A percentile compares a stretch with the other conserved stretches of the same genome.
Evolutionary conservation across 2,888 invertebrate species (phyloP).

Genomic region (Eilema sororculum): DNA sequence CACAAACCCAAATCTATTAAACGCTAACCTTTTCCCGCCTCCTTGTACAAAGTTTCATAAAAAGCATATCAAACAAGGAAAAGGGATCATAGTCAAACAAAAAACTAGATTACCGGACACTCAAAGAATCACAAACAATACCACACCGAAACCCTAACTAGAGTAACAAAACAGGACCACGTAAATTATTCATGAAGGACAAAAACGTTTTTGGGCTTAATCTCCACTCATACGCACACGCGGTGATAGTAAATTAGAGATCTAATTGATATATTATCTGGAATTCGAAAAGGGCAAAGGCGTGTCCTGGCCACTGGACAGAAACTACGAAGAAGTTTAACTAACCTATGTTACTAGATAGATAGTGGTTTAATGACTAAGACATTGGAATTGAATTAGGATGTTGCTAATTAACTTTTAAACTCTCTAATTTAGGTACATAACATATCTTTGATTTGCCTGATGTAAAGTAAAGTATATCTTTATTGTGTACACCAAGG

Average conservation of each 20-base stretch:
- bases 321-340: slow-evolving; percentile 19
- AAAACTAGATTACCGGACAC: slow-evolving; percentile 25
- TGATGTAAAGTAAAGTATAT: too few species aligned
- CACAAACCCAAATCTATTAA: neutral
- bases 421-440: too few species aligned
- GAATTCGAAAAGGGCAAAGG: slow-evolving; percentile 36
- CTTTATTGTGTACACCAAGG: too few species aligned
- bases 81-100: slow-evolving; percentile 23
- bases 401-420: too few species aligned
- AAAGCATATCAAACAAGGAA: slow-evolving; percentile 15
- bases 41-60: slow-evolving; percentile 2
- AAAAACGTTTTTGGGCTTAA: slow-evolving; percentile 40
- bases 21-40: slow-evolving; percentile 5
- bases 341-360: too few species aligned
- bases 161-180: slow-evolving; percentile 31
- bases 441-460: too few species aligned
- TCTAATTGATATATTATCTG: slow-evolving; percentile 57
- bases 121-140: slow-evolving; percentile 39
- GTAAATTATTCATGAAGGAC: slow-evolving; percentile 47
- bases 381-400: too few species aligned
- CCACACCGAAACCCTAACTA: slow-evolving; percentile 26
- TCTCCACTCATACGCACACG: slow-evolving; percentile 42
- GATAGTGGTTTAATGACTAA: too few species aligned
- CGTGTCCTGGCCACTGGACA: slow-evolving; percentile 16
- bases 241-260: slow-evolving; percentile 46